Evolutionary conservation across 2,888 invertebrate species (phyloP), one percentile per base, ranked within the genome.

Genomic region (Rhamphomyia laevipes): DNA sequence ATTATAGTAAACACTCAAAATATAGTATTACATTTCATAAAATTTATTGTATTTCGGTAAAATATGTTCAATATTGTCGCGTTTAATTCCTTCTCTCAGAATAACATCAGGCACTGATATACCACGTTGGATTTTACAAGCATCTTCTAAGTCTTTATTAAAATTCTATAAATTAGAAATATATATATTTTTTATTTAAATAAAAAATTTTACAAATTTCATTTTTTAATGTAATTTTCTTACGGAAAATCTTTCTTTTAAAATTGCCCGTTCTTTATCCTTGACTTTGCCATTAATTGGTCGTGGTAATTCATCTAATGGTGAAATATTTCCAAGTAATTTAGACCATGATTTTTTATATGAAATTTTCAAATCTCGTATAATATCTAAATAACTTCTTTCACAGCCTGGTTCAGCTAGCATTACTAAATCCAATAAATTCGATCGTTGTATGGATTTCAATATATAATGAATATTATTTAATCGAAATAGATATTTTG

Each of bases 401-500:
- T 89, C 89, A 60, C 92, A 90, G 45, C 86, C 86, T 0, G 87
- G 85, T 66, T 93, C 92, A 0, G 87, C 84, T 51, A 88, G 71
- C 53, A 79, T 75, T 45, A 95, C 80, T 49, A 94, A 73, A 58
- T 90, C 88, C 61, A 96, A 72, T 4, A 95, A 73, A 17, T 83
- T 84, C 51, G 86, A 90, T 57, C 90, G 80, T 59, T 89, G 87
- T 21, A 96, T 73, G 11, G 93, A 88, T 73, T 91, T 93, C n/a
- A 94, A 74, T 53, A 96, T 84, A 63, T 96, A 94, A 67, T 94
- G 85, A 56, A 89, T 91, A 68, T 97, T 97, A 70, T 97, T 97
- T 41, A 96, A 73, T 52, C 93, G 80, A 64, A 96, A 96, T 47
- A 95, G 80, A 9, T 92, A 86, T 59, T 87, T 85, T 15, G 95